Evolutionary conservation across 2,888 invertebrate genomes (phyloP), one percentile per base, ranked within the genome.

Genomic region (Nomada ruficornis): DNA sequence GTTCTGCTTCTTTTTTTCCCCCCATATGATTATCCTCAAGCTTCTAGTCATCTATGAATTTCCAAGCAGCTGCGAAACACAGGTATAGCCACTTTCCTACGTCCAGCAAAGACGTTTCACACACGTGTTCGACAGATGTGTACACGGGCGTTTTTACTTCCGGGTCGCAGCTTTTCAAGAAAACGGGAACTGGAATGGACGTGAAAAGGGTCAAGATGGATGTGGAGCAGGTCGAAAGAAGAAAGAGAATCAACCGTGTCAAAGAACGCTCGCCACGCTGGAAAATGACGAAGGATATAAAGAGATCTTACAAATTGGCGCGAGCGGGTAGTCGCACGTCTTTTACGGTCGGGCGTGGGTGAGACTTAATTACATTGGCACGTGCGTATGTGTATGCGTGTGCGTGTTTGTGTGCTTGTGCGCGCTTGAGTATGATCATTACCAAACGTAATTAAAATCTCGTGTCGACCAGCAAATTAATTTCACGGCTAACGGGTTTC

Each of bases 371-470:
- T 85, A 85, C 80, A 72, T 60, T 13, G 47, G 55, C 42, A 67
- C 71, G 52, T 54, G 42, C 59, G 29, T 2, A 26, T 2, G 9
- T n/a, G 52, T 59, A 52, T 29, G 4, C 1, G 23, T 23, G 23
- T 23, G 23, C 2, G 26, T 29, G 23, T 11, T 26, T 11, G 13
- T 11, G 57, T 10, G 26, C 13, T n/a, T 36, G 36, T 9, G 36
- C 9, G 3, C 10, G 29, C 13, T 52, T 2, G 13, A 13, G 55
- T 60, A 44, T 52, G 82, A 84, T 84, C 76, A 77, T 83, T 84
- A 80, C 74, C 75, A 83, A 85, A 83, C 64, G 82, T 85, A 87
- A 87, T 87, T 87, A 87, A 87, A 87, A 80, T 69, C 76, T 81
- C 80, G 76, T 55, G 68, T 81, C 82, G 82, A 74, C 67, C 82